Evolutionary conservation across 2,113 vertebrate species (phyloP), one percentile per base, ranked within the genome.

Genomic region (Aepyceros melampus): DNA sequence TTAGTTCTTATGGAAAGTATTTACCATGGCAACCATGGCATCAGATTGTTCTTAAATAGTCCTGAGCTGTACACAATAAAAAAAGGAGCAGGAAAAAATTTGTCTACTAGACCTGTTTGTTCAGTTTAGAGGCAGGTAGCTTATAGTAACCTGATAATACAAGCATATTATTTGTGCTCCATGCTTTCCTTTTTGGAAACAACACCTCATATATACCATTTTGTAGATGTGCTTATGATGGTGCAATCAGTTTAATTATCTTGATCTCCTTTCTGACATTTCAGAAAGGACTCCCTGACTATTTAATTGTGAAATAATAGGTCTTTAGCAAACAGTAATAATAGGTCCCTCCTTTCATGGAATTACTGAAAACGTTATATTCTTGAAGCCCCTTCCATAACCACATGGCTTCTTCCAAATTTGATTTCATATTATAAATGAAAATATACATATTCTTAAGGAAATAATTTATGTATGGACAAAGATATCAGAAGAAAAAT

Each of bases 21-120:
- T 98, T 98, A 93, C 98, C 98, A 98, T 98, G 98, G 98, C 98
- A 99, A 98, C 98, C 87, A 36, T 5, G n/a, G 45, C 53, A 94
- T 94, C 87, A 85, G 64, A 95, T 87, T 64, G 51, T 62, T 95
- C 90, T 92, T 76, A 85, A 95, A 92, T 40, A 45, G 16, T 89
- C 90, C 74, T 53, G 53, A 95, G 81, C 51, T 58, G 53, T 25
- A 36, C 12, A 79, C 76, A 47, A 29, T 47, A 74, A 88, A 60
- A 40, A 89, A 45, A 23, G 33, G 76, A 90, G 62, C 16, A 51
- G 55, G 76, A 81, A 82, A 95, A 92, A 76, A 91, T 51, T 23
- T 27, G 58, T 78, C 49, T 94, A 60, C 60, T 93, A 55, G 82
- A 83, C 17, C 33, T 25, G n/a, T 84, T 56, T 92, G 62, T 82